These are phyloP conservation scores for Brachyopa scutellaris DNA, from an alignment of 2,888 invertebrate species.

Conservation along the genomic window DNA sequence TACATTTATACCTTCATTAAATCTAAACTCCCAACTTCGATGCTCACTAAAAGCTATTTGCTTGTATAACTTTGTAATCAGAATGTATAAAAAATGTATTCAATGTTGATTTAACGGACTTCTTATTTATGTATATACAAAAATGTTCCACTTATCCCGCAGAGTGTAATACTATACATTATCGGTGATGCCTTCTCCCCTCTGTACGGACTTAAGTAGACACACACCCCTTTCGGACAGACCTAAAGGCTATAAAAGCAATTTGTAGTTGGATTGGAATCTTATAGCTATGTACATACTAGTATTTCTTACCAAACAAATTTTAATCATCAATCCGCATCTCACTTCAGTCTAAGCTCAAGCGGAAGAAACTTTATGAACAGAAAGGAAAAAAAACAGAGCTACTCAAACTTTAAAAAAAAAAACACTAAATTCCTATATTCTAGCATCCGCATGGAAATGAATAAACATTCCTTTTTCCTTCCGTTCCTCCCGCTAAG, in stretches of 20 bases:
- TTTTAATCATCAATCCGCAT: background rate
- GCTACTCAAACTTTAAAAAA: constrained; percentile 7
- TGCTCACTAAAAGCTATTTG: too few relatives aligned
- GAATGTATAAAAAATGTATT: too few relatives aligned
- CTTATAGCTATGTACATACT: background rate
- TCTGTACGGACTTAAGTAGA: background rate
- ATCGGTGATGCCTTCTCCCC: too few relatives aligned
- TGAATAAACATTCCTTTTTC: constrained; percentile 36
- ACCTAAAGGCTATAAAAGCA: background rate
- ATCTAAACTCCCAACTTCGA: too few relatives aligned
- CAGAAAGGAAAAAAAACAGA: background rate
- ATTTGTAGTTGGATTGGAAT: background rate
- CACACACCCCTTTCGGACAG: background rate
- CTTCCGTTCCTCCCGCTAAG: constrained; percentile 30
- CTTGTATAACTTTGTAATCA: too few relatives aligned
- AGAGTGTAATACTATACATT: too few relatives aligned
- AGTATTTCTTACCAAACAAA: too few relatives aligned
- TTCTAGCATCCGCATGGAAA: constrained; percentile 39
- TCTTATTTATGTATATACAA: too few relatives aligned
- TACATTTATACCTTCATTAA: too few relatives aligned
- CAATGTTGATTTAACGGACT: too few relatives aligned
- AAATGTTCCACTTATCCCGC: too few relatives aligned
- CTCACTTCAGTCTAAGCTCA: background rate
- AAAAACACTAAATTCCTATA: constrained; percentile 28
- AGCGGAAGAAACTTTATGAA: background rate